phyloP scores from a whole-genome alignment of 1,140 invertebrate species.

The Caenorhabditis briggsae region DNA sequence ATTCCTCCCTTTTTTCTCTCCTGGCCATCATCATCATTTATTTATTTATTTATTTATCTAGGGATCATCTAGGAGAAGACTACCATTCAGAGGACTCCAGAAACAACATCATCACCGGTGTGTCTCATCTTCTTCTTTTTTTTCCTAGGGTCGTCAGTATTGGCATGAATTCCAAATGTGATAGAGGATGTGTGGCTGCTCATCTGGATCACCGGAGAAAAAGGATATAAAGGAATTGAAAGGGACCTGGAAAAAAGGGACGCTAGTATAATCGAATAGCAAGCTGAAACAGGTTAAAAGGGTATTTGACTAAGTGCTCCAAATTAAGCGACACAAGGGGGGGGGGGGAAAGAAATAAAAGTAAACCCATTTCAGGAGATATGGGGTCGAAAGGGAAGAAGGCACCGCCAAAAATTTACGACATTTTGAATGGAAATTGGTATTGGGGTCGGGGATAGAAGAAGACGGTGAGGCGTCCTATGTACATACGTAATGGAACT shows the following conservation, averaged over 20 bases:
- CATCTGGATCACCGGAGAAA: background rate
- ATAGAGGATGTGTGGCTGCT: background rate
- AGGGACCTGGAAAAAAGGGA: background rate
- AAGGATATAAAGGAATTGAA: background rate
- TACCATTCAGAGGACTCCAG: slow-evolving; percentile 30
- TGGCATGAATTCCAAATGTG: slow-evolving; percentile 56
- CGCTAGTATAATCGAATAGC: background rate
- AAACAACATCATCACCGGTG: slow-evolving; percentile 54
- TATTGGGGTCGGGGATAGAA: background rate
- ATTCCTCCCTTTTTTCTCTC: background rate
- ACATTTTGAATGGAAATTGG: slow-evolving; percentile 50
- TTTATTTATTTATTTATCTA: no score
- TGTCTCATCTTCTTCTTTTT: background rate
- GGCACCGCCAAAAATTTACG: slow-evolving; percentile 51
- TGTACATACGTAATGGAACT: slow-evolving; percentile 56
- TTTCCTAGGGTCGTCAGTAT: background rate
- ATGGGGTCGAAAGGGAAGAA: background rate
- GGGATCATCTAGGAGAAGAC: background rate
- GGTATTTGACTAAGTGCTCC: background rate
- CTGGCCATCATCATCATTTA: background rate
- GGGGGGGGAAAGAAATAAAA: background rate
- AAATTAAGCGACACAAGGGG: slow-evolving; percentile 51
- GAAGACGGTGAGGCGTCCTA: background rate
- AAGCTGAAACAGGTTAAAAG: background rate
- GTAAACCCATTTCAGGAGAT: background rate